phyloP scores from a whole-genome alignment of 2,113 vertebrate genomes.

The Spilogale gracilis region DNA sequence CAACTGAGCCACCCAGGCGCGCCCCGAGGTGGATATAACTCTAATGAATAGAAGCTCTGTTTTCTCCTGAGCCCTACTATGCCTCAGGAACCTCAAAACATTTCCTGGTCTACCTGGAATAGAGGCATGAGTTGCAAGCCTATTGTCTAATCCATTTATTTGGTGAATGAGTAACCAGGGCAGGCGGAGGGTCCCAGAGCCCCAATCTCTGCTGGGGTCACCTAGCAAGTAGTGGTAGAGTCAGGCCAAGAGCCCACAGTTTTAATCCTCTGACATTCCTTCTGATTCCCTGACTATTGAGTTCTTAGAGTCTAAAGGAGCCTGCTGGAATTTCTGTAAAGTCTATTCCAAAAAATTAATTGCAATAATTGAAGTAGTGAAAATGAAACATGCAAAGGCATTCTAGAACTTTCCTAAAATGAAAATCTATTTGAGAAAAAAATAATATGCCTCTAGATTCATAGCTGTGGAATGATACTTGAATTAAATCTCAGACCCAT shows the following conservation, averaged over 20 bases:
- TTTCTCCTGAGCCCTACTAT: not conserved
- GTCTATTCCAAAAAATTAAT: not conserved
- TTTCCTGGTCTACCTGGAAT: not conserved
- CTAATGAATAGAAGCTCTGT: not conserved
- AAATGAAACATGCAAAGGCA: not conserved
- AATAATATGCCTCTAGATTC: not conserved
- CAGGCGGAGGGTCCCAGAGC: not conserved
- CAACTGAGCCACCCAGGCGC: not conserved
- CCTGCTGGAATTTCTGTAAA: not conserved
- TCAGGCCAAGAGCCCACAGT: not conserved
- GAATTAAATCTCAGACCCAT: not conserved
- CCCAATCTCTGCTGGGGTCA: too few relatives aligned
- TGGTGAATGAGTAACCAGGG: not conserved
- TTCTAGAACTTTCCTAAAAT: slow-evolving; percentile 26
- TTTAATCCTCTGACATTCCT: not conserved
- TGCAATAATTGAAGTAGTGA: not conserved
- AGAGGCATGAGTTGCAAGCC: too few relatives aligned
- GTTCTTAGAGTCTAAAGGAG: not conserved
- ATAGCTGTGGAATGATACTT: not conserved
- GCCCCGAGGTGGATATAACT: not conserved
- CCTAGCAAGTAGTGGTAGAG: fast-evolving
- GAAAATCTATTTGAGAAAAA: not conserved
- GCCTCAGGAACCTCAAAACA: not conserved
- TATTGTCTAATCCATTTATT: not conserved
- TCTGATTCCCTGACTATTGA: not conserved